These are phyloP conservation scores for Cremastinae sp. DNA, from an alignment of 2,888 invertebrate species.

Conservation along the genomic window DNA sequence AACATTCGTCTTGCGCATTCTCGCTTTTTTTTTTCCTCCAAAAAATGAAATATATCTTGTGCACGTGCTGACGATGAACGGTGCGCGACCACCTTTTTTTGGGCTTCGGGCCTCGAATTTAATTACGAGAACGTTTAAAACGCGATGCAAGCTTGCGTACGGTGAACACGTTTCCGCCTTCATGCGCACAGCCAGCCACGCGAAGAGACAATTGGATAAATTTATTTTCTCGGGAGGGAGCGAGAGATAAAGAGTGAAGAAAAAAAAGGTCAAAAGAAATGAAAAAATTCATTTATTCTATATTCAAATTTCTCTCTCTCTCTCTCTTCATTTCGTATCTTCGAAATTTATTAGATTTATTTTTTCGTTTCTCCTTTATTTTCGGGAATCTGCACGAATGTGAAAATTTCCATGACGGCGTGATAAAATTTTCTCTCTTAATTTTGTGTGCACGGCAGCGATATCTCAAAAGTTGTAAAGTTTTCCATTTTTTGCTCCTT, in stretches of 20 bases:
- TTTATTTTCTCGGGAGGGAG: slow-evolving; percentile 25
- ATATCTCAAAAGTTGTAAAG: neutral
- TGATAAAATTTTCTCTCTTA: neutral
- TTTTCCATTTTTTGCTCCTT: slow-evolving; percentile 1
- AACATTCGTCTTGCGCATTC: neutral
- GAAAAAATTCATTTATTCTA: slow-evolving; percentile 23
- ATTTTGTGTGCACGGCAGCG: neutral
- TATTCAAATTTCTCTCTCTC: slow-evolving; percentile 7
- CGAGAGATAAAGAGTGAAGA: neutral
- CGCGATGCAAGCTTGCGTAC: slow-evolving; percentile 10
- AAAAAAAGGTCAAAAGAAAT: slow-evolving; percentile 12
- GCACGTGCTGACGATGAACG: neutral
- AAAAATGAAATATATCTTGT: neutral
- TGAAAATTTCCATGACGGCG: neutral
- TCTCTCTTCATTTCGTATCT: neutral
- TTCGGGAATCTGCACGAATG: too few species aligned
- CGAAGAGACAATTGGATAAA: slow-evolving; percentile 37
- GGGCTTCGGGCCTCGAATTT: slow-evolving; percentile 33
- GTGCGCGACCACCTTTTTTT: neutral
- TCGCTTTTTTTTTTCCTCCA: too few species aligned
- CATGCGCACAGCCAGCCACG: slow-evolving; percentile 9
- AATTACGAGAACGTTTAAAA: slow-evolving; percentile 46
- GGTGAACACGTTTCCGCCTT: slow-evolving; percentile 21
- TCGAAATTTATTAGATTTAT: slow-evolving; percentile 6
- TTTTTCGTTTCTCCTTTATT: neutral